Conservation (phyloP, 2,797 vertebrate genomes). For the Centroberyx gerrardi region DNA sequence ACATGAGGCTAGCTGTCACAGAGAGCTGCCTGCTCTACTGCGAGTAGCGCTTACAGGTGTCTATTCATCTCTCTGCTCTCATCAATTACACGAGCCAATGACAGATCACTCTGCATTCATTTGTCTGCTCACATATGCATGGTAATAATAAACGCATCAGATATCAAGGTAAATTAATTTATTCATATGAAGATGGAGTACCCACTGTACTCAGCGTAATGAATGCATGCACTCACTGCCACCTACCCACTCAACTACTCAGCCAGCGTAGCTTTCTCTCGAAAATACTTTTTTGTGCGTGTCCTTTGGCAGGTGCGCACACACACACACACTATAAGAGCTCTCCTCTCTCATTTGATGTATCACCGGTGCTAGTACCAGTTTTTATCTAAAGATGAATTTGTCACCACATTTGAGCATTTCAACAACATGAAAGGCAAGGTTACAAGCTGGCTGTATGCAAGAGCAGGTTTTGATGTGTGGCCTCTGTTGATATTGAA, state of each 20-base stretch:
- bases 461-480: slow-evolving; percentile 29
- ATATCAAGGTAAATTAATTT: slow-evolving; percentile 83
- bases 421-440: slow-evolving; percentile 32
- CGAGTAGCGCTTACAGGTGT: slow-evolving; percentile 74
- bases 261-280: slow-evolving; percentile 38
- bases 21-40: slow-evolving; percentile 67
- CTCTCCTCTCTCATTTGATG: slow-evolving; percentile 27
- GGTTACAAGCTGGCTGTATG: background rate
- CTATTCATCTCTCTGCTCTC: slow-evolving; percentile 70
- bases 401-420: slow-evolving; percentile 25
- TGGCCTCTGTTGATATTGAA: slow-evolving; percentile 7
- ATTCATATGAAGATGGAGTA: slow-evolving; percentile 83
- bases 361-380: slow-evolving; percentile 25
- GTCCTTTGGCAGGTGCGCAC: background rate
- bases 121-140: slow-evolving; percentile 77
- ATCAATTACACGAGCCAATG: slow-evolving; percentile 80
- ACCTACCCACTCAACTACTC: slow-evolving; percentile 42
- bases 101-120: slow-evolving; percentile 75
- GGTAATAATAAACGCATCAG: slow-evolving; percentile 77
- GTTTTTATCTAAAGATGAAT: slow-evolving; percentile 34
- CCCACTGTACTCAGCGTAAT: slow-evolving; percentile 69
- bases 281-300: background rate
- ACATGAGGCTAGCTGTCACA: slow-evolving; percentile 68
- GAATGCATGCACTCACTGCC: slow-evolving; percentile 59
- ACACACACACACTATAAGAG: slow-evolving; percentile 14